A percentile compares a stretch with the other conserved stretches of the same genome.
Evolutionary conservation across 1,140 invertebrate genomes (phyloP).

Genomic region (Drosophila cardini): DNA sequence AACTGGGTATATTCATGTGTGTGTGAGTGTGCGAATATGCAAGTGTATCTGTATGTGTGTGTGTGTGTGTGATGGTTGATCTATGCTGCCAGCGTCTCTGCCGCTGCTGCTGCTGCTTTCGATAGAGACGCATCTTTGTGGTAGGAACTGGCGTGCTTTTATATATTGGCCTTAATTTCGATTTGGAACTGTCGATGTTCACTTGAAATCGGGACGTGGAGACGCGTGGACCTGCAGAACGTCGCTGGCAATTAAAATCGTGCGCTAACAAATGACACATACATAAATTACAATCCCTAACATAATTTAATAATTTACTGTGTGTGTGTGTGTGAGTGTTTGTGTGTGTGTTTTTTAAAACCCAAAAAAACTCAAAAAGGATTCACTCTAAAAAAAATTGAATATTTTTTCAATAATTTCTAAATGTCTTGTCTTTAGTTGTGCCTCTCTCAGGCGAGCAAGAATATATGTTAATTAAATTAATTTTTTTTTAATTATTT

Average conservation of each 20-base stretch:
- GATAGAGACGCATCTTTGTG: conserved; percentile 71
- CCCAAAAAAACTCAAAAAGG: not conserved
- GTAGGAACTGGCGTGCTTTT: conserved; percentile 75
- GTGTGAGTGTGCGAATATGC: conserved; percentile 34
- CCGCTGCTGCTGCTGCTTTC: conserved; percentile 47
- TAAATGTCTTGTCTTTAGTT: conserved; percentile 4
- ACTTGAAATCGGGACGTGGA: conserved; percentile 84
- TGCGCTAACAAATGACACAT: conserved; percentile 56
- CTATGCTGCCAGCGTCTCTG: conserved; percentile 57
- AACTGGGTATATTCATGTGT: conserved; percentile 31
- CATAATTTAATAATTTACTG: conserved; percentile 19
- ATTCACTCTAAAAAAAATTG: conserved; percentile 19
- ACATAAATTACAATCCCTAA: conserved; percentile 41
- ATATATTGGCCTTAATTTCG: conserved; percentile 84
- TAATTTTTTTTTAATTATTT: not conserved
- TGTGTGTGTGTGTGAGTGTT: conserved; percentile 33
- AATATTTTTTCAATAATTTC: too few species aligned
- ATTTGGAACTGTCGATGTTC: conserved; percentile 84
- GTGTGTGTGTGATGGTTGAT: conserved; percentile 39
- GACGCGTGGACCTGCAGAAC: conserved; percentile 78
- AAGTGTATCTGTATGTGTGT: not conserved
- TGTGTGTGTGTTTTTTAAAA: conserved; percentile 17
- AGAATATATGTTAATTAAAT: conserved; percentile 25
- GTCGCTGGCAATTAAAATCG: conserved; percentile 75
- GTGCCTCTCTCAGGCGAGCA: conserved; percentile 28